Evolutionary conservation across 1,140 invertebrate genomes (phyloP).

Genomic region (Papilio glaucus): DNA sequence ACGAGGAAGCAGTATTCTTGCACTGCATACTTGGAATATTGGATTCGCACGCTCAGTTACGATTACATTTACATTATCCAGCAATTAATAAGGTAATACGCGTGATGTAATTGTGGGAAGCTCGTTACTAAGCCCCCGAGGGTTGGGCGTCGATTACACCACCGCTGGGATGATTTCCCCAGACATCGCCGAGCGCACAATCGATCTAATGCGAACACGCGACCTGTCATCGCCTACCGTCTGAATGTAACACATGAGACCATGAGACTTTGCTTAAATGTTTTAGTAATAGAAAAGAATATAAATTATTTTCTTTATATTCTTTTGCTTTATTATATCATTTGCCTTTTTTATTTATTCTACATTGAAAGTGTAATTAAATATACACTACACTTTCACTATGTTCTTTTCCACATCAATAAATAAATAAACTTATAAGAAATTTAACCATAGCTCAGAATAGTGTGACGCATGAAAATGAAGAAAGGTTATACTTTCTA

Average conservation of each 20-base stretch:
- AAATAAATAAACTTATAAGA: too few relatives aligned
- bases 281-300: too few relatives aligned
- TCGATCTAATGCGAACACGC: slow-evolving; percentile 31
- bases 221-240: slow-evolving; percentile 17
- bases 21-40: neutral
- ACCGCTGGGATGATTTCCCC: slow-evolving; percentile 28
- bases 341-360: too few relatives aligned
- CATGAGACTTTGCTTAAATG: neutral
- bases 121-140: slow-evolving; percentile 7
- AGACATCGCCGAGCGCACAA: neutral
- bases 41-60: neutral
- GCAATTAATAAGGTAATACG: slow-evolving; percentile 36
- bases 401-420: too few relatives aligned
- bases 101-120: slow-evolving; percentile 33
- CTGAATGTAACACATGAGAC: neutral
- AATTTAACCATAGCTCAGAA: too few relatives aligned
- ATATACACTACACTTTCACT: too few relatives aligned
- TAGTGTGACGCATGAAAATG: too few relatives aligned
- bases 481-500: too few relatives aligned
- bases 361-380: too few relatives aligned
- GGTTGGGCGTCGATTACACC: slow-evolving; percentile 14
- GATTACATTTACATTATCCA: slow-evolving; percentile 26
- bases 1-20: too few relatives aligned
- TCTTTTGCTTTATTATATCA: too few relatives aligned
- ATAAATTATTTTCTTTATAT: too few relatives aligned